Conservation (phyloP, 2,888 invertebrate species). For the Tipula helvola region DNA sequence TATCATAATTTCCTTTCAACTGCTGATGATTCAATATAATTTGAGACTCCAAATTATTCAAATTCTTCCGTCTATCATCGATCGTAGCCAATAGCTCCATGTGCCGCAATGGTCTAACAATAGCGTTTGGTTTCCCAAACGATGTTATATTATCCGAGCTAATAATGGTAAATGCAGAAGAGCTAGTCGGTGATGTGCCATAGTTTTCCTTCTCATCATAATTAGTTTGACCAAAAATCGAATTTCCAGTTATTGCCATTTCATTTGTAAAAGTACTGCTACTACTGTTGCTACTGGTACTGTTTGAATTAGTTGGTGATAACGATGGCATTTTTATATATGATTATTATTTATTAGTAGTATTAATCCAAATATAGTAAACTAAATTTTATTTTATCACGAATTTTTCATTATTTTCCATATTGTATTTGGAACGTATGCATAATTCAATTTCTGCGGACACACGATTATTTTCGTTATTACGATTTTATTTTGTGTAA, state of each 20-base stretch:
- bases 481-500: background rate
- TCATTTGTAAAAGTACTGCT: background rate
- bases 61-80: slow-evolving; percentile 12
- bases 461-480: slow-evolving; percentile 4
- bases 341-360: background rate
- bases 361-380: background rate
- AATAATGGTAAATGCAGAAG: slow-evolving; percentile 30
- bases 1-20: background rate
- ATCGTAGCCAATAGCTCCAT: slow-evolving; percentile 17
- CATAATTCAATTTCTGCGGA: background rate
- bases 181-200: background rate
- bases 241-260: background rate
- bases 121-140: slow-evolving; percentile 39
- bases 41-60: background rate
- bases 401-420: background rate
- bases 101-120: slow-evolving; percentile 42
- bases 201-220: background rate
- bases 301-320: background rate
- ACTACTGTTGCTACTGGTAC: background rate
- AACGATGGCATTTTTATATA: background rate
- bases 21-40: background rate
- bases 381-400: slow-evolving; percentile 1
- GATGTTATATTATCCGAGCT: slow-evolving; percentile 17
- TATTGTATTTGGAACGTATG: background rate
- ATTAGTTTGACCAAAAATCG: background rate